Evolutionary conservation across 2,888 invertebrate genomes (phyloP).

Genomic region (Gari tellinella): DNA sequence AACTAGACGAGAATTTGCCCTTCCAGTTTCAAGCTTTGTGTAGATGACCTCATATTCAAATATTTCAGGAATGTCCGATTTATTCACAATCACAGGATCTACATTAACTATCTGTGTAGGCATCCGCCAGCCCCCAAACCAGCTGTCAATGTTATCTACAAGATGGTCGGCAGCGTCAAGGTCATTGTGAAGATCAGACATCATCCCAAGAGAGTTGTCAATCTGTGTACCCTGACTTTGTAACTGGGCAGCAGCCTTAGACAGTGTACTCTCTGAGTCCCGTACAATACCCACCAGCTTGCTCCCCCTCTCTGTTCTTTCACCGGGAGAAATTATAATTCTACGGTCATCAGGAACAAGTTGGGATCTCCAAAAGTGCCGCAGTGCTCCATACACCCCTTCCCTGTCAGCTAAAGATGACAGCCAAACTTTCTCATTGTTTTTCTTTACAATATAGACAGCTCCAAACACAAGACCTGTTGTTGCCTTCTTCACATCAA

Average conservation of each 20-base stretch:
- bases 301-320: slow-evolving; percentile 63
- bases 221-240: slow-evolving; percentile 72
- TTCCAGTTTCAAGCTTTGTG: slow-evolving; percentile 53
- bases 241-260: slow-evolving; percentile 66
- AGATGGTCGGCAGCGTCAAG: slow-evolving; percentile 72
- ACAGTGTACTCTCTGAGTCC: slow-evolving; percentile 73
- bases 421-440: slow-evolving; percentile 70
- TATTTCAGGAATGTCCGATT: slow-evolving; percentile 66
- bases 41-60: slow-evolving; percentile 68
- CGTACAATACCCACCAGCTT: slow-evolving; percentile 67
- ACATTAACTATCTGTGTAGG: slow-evolving; percentile 57
- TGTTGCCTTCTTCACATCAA: slow-evolving; percentile 66
- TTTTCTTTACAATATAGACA: slow-evolving; percentile 58
- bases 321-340: not conserved
- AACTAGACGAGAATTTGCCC: slow-evolving; percentile 45
- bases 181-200: slow-evolving; percentile 76
- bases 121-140: slow-evolving; percentile 73
- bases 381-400: slow-evolving; percentile 61
- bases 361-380: slow-evolving; percentile 65
- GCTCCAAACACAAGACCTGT: slow-evolving; percentile 74
- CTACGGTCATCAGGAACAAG: slow-evolving; percentile 25
- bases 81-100: slow-evolving; percentile 64
- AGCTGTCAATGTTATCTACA: slow-evolving; percentile 69
- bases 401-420: slow-evolving; percentile 72
- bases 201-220: slow-evolving; percentile 55